Evolutionary conservation across 2,888 invertebrate species (phyloP), one percentile per base, ranked within the genome.

Genomic region (Meghimatium bilineatum): DNA sequence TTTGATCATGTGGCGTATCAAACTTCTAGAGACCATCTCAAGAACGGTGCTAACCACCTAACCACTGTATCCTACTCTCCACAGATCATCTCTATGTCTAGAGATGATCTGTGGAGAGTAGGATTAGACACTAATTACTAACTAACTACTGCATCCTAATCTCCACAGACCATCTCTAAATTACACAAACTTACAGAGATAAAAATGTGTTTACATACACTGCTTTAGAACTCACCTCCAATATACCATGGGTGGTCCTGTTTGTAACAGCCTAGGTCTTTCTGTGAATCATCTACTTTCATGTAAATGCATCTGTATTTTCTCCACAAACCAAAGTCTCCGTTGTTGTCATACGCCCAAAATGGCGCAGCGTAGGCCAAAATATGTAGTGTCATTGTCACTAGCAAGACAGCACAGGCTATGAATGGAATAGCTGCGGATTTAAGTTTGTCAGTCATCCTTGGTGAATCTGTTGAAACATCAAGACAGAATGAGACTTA

Each of bases 311-410:
- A 91, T 20, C 81, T 84, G 32, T 89, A 88, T 23, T 87, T 85
- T 49, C 90, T 83, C 91, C 91, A 91, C 29, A 91, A 84, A 12
- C 91, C 91, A n/a, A 89, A 87, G 60, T 75, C n/a, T 56, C 87
- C 71, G 0, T 44, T 52, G 3, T 82, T 87, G 60, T 90, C 88
- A 20, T 77, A 79, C 1, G 89, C 87, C 91, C 91, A 91, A 80
- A 87, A 87, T 2, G 91, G 89, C 38, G 90, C 85, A 29, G 90
- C 91, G 78, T 90, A 91, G 26, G 89, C 87, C 44, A 91, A 85
- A 71, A 91, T 87, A 32, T 90, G 84, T 17, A 91, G 85, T 2
- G 90, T 80, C 49, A 88, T 88, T 3, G 89, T 89, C 0, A 86
- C 88, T 44, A 91, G 85, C 6, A 91, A 86, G 23, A 88, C 89